A percentile compares a stretch with the other conserved stretches of the same genome.
Conservation (phyloP, 2,113 vertebrate species). For the Macquaria ambigua region DNA sequence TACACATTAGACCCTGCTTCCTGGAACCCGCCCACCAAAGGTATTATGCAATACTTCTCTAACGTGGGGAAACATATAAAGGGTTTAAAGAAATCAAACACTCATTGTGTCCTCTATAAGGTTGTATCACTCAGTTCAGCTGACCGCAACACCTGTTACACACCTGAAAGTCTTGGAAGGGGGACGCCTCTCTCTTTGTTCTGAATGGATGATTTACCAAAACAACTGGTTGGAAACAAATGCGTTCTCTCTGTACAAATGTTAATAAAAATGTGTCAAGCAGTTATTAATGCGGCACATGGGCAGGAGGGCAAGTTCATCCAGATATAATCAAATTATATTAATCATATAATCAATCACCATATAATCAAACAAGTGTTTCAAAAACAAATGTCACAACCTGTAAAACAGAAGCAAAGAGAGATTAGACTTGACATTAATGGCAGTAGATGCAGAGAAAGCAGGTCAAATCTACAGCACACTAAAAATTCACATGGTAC, state of each 20-base stretch:
- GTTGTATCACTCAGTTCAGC: neutral
- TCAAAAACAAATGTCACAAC: too few relatives aligned
- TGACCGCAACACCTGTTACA: constrained; percentile 1
- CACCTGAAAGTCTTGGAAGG: neutral
- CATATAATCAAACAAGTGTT: neutral
- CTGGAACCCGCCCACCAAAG: constrained; percentile 39
- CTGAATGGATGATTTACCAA: neutral
- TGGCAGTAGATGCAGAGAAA: neutral
- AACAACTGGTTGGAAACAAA: neutral
- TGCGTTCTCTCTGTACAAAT: neutral
- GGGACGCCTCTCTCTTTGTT: neutral
- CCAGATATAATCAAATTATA: neutral
- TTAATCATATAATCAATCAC: neutral
- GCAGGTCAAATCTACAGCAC: too few relatives aligned
- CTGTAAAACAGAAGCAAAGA: neutral
- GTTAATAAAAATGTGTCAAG: neutral
- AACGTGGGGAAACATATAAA: neutral
- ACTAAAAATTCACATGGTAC: too few relatives aligned
- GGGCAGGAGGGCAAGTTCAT: neutral
- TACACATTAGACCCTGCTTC: constrained; percentile 51
- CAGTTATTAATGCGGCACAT: neutral
- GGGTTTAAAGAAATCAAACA: neutral
- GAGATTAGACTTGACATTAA: neutral
- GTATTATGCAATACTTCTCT: constrained; percentile 35
- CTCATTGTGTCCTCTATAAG: neutral